Percentiles rank a stretch among this genome's conserved stretches.
These are phyloP conservation scores for Drosophila sechellia DNA, from an alignment of 1,140 invertebrate species.

Conservation along the genomic window DNA sequence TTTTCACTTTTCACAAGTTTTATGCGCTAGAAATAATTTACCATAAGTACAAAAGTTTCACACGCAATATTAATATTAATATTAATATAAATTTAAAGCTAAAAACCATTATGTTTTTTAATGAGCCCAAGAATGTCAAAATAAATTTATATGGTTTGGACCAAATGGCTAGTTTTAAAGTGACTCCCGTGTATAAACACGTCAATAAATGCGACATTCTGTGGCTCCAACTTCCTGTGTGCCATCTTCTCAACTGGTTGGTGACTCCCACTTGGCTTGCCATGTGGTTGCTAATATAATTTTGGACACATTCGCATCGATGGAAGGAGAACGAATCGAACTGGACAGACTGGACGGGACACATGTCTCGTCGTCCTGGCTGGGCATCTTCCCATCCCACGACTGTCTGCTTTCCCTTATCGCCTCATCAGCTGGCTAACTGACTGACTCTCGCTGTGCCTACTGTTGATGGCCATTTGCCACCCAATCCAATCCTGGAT, in stretches of 20 bases:
- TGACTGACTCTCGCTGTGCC: constrained; percentile 17
- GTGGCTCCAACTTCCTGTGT: neutral
- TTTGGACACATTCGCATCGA: constrained; percentile 19
- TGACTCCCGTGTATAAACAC: constrained; percentile 1
- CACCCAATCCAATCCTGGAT: constrained; percentile 10
- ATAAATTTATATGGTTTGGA: no score
- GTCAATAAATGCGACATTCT: constrained; percentile 31
- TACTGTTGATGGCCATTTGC: constrained; percentile 48
- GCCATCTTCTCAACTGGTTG: neutral
- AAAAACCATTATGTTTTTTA: no score
- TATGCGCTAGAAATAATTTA: no score
- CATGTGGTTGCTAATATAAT: constrained; percentile 48
- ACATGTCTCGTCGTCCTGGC: neutral
- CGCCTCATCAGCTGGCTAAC: constrained; percentile 53
- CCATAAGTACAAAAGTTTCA: neutral
- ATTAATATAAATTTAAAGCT: neutral
- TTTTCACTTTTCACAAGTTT: constrained; percentile 16
- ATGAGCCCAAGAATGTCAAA: no score
- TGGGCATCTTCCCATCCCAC: constrained; percentile 23
- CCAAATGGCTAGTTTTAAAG: no score
- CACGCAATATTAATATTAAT: no score
- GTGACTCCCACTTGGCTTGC: neutral
- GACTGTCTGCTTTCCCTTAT: constrained; percentile 51
- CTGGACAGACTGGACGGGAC: neutral
- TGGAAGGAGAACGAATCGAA: constrained; percentile 5